Base-by-base conservation (phyloP, 2,888 invertebrate genomes). In the Zootermopsis nevadensis region DNA sequence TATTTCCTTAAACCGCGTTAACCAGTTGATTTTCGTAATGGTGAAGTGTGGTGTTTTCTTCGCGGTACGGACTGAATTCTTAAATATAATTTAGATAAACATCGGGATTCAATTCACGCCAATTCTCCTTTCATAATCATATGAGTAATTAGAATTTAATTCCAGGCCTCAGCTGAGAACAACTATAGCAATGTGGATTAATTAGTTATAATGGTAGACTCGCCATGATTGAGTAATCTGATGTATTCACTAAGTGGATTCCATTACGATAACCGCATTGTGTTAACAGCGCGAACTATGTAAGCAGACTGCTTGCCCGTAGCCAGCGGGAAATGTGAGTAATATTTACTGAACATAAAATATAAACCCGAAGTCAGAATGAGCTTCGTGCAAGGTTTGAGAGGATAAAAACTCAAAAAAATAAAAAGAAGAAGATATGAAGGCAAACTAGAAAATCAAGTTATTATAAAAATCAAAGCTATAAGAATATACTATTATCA, bases 221-320 rank as follows among this genome's bases (percentile, higher is more conserved):
- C 24, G 77, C 77, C 19, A 77, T 55, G 79, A 79, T 35, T 66
- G 79, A 79, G 79, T 66, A 79, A 79, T 79, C 53, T 35, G 48
- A 79, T 79, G 79, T 30, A 77, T 77, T 77, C 77, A 31, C 77
- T 79, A 79, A 79, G 79, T 79, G 79, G 79, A 79, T 79, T 79
- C 79, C 79, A 79, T 79, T 79, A 66, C 66, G 60, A 79, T 79
- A 66, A 79, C 66, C 79, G 66, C 35, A 66, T 79, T 35, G 35
- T 27, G 31, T 12, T 77, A 60, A 79, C 77, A 42, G 48, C 76
- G 35, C 42, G n/a, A 42, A 60, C 66, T 66, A 77, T 77, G 35
- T 66, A 79, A 66, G 66, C 79, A 79, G 79, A 79, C n/a, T 79
- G 79, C 35, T 66, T 79, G n/a, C n/a, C n/a, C n/a, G 79, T 38